phyloP scores from a whole-genome alignment of 2,113 vertebrate species.

The Gymnarchus niloticus region DNA sequence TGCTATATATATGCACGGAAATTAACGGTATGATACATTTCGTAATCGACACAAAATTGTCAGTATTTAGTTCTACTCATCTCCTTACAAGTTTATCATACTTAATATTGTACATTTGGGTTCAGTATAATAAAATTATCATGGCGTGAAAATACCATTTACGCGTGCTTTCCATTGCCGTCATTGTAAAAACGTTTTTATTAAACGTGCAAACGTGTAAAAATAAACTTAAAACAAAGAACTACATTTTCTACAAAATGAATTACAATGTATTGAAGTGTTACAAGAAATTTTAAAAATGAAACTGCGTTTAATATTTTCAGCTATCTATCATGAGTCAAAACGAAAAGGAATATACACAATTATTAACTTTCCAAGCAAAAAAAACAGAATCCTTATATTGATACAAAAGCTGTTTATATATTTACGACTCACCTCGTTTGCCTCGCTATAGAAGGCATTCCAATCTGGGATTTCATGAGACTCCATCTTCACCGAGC shows the following conservation, averaged over 20 bases:
- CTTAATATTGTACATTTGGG: not conserved
- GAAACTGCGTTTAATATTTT: not conserved
- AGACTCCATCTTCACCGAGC: conserved; percentile 77
- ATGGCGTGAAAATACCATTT: not conserved
- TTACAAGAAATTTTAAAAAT: not conserved
- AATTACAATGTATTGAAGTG: not conserved
- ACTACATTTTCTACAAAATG: not conserved
- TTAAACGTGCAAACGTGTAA: not conserved
- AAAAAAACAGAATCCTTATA: not conserved
- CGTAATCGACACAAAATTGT: not conserved
- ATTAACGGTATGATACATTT: not conserved
- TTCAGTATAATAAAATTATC: not conserved
- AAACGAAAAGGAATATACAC: not conserved
- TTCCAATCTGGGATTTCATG: conserved; percentile 76
- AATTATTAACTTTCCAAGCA: not conserved
- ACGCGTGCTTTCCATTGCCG: not conserved
- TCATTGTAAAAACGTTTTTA: not conserved
- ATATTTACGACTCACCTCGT: conserved; percentile 56
- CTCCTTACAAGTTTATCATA: not conserved
- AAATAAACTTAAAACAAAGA: not conserved
- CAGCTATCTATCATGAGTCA: not conserved
- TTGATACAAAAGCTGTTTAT: not conserved
- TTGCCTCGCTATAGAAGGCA: conserved; percentile 70
- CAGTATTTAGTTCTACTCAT: not conserved
- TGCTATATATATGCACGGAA: not conserved